Percentiles rank a stretch among this genome's conserved stretches.
Evolutionary conservation across 2,797 vertebrate genomes (phyloP).

Genomic region (Erethizon dorsatum): DNA sequence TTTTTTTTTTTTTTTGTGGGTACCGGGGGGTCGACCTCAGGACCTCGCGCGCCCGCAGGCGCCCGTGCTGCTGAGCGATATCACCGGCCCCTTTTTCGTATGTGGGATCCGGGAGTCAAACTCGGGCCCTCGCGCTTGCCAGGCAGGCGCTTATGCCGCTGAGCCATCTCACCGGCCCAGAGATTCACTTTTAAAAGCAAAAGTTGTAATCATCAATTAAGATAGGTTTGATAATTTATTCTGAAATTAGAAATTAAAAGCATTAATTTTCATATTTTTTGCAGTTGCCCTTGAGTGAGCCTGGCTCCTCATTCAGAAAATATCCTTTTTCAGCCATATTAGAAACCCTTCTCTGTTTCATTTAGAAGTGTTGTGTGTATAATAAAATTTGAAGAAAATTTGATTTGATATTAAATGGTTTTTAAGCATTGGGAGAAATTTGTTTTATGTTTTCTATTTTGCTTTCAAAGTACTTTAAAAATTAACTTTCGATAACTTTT

Average conservation of each 20-base stretch:
- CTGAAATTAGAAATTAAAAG: not conserved
- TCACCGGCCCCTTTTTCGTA: no score
- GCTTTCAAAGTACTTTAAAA: not conserved
- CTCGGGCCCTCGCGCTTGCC: no score
- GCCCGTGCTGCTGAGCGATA: no score
- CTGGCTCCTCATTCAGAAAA: not conserved
- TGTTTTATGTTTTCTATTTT: not conserved
- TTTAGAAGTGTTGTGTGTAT: not conserved
- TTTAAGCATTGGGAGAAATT: not conserved
- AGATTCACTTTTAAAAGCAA: slow-evolving; percentile 38
- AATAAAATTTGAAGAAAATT: not conserved
- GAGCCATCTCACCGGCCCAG: no score
- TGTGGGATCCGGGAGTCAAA: no score
- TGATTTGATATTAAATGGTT: not conserved
- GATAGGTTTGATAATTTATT: not conserved
- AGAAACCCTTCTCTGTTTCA: not conserved
- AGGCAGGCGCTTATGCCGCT: no score
- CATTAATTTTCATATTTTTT: not conserved
- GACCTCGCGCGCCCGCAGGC: no score
- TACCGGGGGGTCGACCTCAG: no score
- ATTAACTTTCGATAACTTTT: not conserved
- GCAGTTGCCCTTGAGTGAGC: not conserved
- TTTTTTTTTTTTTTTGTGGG: no score
- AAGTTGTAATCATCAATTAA: slow-evolving; percentile 38
- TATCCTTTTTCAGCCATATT: not conserved